These are phyloP conservation scores for Morpho deidamia DNA, from an alignment of 2,888 invertebrate species.

Conservation along the genomic window DNA sequence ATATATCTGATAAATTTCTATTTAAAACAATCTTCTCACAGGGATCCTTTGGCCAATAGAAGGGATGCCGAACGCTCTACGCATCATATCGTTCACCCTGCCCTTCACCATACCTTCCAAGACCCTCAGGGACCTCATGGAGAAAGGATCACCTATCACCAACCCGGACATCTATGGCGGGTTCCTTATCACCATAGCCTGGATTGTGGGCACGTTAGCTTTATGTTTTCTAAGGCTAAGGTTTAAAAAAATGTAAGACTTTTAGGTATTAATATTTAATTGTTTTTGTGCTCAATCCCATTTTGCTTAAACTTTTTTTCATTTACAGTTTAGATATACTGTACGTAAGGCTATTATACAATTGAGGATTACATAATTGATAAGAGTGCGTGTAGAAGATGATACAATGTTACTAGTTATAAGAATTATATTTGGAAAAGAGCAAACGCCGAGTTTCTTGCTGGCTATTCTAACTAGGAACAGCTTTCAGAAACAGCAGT, in stretches of 20 bases:
- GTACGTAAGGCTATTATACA: no score
- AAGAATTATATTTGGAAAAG: no score
- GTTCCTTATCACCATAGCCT: slow-evolving; percentile 81
- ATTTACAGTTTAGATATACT: no score
- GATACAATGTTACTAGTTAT: no score
- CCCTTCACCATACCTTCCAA: slow-evolving; percentile 90
- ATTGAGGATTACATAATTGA: no score
- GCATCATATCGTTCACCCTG: slow-evolving; percentile 80
- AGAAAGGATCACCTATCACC: slow-evolving; percentile 84
- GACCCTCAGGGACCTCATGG: slow-evolving; percentile 86
- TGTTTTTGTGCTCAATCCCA: no score
- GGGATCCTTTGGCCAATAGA: slow-evolving; percentile 84
- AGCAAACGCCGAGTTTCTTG: no score
- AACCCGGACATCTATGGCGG: slow-evolving; percentile 86
- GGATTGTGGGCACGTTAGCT: slow-evolving; percentile 79
- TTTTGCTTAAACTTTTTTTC: no score
- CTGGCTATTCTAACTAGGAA: no score
- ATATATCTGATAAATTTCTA: no score
- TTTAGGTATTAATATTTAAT: background rate
- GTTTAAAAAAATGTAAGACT: slow-evolving; percentile 46
- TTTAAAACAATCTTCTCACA: slow-evolving; percentile 26
- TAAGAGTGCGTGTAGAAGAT: no score
- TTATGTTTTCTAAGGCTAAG: slow-evolving; percentile 74
- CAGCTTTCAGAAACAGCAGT: no score
- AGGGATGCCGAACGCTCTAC: slow-evolving; percentile 80